These are phyloP conservation scores for Electrophaes corylata DNA, from an alignment of 2,888 invertebrate species.

Conservation along the genomic window DNA sequence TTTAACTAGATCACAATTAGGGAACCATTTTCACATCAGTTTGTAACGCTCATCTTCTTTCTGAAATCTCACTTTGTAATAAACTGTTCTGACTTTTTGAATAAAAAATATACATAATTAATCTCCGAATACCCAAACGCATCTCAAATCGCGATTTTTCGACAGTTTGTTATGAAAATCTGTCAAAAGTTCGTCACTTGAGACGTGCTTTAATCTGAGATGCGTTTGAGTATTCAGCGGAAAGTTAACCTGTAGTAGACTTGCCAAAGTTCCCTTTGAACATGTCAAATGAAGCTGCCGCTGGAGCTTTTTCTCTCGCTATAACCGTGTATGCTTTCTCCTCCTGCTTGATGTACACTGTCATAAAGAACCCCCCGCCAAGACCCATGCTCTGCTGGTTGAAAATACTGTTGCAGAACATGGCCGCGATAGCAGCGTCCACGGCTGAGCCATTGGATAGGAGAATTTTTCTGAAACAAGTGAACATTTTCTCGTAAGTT, in stretches of 20 bases:
- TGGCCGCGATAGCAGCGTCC: constrained; percentile 92
- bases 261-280: constrained; percentile 74
- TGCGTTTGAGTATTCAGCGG: too few relatives aligned
- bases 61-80: too few relatives aligned
- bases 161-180: too few relatives aligned
- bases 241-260: constrained; percentile 82
- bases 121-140: too few relatives aligned
- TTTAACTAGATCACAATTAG: too few relatives aligned
- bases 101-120: too few relatives aligned
- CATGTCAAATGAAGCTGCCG: constrained; percentile 84
- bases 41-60: too few relatives aligned
- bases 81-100: too few relatives aligned
- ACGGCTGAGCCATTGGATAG: constrained; percentile 90
- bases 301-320: constrained; percentile 91
- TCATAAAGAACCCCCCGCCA: constrained; percentile 92
- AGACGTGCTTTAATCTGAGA: too few relatives aligned
- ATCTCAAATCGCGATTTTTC: too few relatives aligned
- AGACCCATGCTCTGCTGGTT: constrained; percentile 92
- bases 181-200: too few relatives aligned
- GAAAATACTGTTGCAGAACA: constrained; percentile 93
- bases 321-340: constrained; percentile 86
- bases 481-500: not conserved
- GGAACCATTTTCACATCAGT: too few relatives aligned
- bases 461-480: constrained; percentile 81
- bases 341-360: constrained; percentile 86